Percentiles rank a stretch among this genome's conserved stretches.
phyloP scores from a whole-genome alignment of 2,888 invertebrate species.

The Meganola albula region DNA sequence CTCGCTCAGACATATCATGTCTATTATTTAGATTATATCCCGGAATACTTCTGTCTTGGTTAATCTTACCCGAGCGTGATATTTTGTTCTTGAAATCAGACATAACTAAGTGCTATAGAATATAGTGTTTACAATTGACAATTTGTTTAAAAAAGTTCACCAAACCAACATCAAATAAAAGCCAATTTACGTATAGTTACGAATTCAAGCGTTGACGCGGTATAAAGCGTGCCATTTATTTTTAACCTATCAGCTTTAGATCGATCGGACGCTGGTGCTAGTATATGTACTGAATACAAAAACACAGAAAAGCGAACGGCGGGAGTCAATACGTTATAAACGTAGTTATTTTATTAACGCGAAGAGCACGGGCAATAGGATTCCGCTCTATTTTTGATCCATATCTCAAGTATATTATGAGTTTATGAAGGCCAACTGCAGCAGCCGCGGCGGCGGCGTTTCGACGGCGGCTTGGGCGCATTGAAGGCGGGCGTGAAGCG shows the following conservation, averaged over 20 bases:
- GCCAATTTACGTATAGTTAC: constrained; percentile 35
- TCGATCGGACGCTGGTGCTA: constrained; percentile 43
- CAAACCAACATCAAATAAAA: constrained; percentile 23
- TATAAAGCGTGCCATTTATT: constrained; percentile 44
- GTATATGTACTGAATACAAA: constrained; percentile 47
- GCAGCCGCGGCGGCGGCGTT: constrained; percentile 39
- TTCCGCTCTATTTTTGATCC: constrained; percentile 70
- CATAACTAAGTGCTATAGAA: constrained; percentile 18
- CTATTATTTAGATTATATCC: too few relatives aligned
- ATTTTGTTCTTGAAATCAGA: too few relatives aligned
- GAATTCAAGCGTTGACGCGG: constrained; percentile 33
- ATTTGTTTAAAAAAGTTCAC: constrained; percentile 4
- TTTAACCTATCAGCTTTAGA: constrained; percentile 51
- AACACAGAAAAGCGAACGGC: constrained; percentile 53
- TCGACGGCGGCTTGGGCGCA: constrained; percentile 45
- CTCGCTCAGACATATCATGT: constrained; percentile 35
- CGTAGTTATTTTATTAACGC: constrained; percentile 69
- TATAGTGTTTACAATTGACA: constrained; percentile 14
- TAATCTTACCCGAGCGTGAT: too few relatives aligned
- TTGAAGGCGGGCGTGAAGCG: constrained; percentile 38
- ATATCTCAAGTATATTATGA: constrained; percentile 69
- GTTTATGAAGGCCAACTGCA: too few relatives aligned
- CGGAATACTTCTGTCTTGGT: too few relatives aligned
- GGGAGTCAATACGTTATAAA: constrained; percentile 52
- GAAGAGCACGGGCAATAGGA: constrained; percentile 55